Evolutionary conservation across 2,797 vertebrate species (phyloP), one percentile per base, ranked within the genome.

Genomic region (Urophycis tenuis): DNA sequence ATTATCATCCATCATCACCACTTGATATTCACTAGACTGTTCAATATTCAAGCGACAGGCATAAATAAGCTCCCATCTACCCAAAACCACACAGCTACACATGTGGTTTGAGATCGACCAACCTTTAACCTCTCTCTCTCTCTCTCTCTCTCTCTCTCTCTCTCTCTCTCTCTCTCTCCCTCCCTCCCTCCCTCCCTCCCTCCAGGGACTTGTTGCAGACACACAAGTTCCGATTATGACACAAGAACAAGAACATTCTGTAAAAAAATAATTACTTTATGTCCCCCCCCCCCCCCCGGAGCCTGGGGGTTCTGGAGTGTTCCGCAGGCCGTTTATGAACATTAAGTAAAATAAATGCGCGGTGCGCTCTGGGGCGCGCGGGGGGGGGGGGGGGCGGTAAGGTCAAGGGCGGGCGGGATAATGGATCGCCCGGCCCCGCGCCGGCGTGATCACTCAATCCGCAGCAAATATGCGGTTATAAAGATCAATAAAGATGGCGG

Each of bases 391-490:
- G 53, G n/a, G n/a, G 29, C 9, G 53, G 53, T 76, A 75, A 83
- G 84, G 88, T 90, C 84, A 91, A 90, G 89, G 89, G 80, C 88
- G 79, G 84, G 82, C 81, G 79, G 85, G 84, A 88, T 87, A 90
- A 90, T 89, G 84, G 86, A 90, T 90, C 89, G 89, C 91, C 89
- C 85, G 87, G 86, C 89, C 89, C 88, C 88, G 86, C 80, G 83
- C 88, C 85, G 81, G 88, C 83, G 84, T 89, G 88, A 90, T 92
- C 88, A 91, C 90, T 87, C 90, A 91, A 91, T 87, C 86, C 88
- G 89, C 89, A 88, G 85, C 86, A 82, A 87, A 84, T 81, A 81
- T 79, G 87, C 81, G 77, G 81, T 81, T 88, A 87, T 87, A 89
- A 82, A 84, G 88, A 90, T 92, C 90, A 85, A 91, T 92, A 88